Base-by-base conservation (phyloP, 2,113 vertebrate species). In the Agapornis roseicollis region DNA sequence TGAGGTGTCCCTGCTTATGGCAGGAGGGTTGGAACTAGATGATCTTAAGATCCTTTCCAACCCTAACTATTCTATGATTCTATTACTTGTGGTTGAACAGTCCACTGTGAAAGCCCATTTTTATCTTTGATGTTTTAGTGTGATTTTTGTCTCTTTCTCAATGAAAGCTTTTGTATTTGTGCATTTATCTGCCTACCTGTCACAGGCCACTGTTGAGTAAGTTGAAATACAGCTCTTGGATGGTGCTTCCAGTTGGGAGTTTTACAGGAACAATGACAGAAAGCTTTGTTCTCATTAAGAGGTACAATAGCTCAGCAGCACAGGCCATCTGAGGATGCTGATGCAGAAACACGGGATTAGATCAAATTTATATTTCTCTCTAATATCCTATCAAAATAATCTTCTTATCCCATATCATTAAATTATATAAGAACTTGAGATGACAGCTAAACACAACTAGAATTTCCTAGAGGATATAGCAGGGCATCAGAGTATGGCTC, bases 371-470 rank as follows among this genome's bases (percentile, higher is more conserved):
- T 93, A 97, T 94, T 95, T 94, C 58, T 52, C 64, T n/a, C 88
- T 94, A 93, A 88, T 92, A 96, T 94, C 72, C 69, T 92, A 97
- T 96, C 94, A 91, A 65, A 96, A 93, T 96, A 97, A 96, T 96
- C 95, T 96, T 93, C 95, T 95, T 97, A 94, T 86, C 82, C 42
- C 5, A 9, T 94, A 96, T 96, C 90, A 90, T 90, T 94, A 94
- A 97, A 93, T 93, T 88, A 84, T 73, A 11, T 94, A 94, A 96
- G 93, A 96, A 81, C 44, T 88, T 94, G 86, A 94, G 95, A 95
- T 70, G 90, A 71, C 90, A 84, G 65, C 88, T 92, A 93, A 96
- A 88, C 80, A 90, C 88, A 94, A 88, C 93, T 95, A 95, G 72
- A 90, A 85, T 95, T 92, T 97, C 92, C 88, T 92, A 78, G 72